Conservation (phyloP, 2,797 vertebrate species). For the Uromys caudimaculatus region DNA sequence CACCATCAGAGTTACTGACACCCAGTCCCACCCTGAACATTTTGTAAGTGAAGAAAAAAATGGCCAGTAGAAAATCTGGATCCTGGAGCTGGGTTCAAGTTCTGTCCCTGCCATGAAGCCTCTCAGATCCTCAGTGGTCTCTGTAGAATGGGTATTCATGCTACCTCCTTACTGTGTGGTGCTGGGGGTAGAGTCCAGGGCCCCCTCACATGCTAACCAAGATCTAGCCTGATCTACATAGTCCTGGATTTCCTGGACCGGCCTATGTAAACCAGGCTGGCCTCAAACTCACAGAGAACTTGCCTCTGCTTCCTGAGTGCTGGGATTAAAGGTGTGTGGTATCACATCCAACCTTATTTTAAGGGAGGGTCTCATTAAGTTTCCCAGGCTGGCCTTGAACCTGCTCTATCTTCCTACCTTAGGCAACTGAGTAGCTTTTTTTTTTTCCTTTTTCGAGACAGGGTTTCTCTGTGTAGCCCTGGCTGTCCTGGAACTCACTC, state of each 20-base stretch:
- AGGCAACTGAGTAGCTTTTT: neutral
- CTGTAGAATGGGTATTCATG: accelerated
- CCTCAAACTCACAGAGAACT: neutral
- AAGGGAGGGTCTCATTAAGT: neutral
- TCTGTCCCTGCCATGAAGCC: neutral
- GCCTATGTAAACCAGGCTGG: neutral
- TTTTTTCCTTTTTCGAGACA: no score
- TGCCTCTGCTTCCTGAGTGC: neutral
- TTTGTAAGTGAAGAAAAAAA: neutral
- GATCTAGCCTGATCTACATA: neutral
- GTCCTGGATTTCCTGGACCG: neutral
- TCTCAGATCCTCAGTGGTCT: neutral
- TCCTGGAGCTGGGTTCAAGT: neutral
- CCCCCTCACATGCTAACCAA: neutral
- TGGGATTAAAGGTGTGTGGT: neutral
- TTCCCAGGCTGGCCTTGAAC: neutral
- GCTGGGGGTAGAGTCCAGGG: no score
- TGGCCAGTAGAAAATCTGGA: neutral
- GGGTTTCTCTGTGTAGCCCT: no score
- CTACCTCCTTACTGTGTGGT: neutral
- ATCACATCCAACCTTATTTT: neutral
- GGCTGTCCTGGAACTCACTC: no score
- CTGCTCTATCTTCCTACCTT: neutral
- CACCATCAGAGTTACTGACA: neutral
- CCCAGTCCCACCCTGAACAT: accelerated